Conservation (phyloP, 2,797 vertebrate genomes). For the Microcaecilia unicolor region DNA sequence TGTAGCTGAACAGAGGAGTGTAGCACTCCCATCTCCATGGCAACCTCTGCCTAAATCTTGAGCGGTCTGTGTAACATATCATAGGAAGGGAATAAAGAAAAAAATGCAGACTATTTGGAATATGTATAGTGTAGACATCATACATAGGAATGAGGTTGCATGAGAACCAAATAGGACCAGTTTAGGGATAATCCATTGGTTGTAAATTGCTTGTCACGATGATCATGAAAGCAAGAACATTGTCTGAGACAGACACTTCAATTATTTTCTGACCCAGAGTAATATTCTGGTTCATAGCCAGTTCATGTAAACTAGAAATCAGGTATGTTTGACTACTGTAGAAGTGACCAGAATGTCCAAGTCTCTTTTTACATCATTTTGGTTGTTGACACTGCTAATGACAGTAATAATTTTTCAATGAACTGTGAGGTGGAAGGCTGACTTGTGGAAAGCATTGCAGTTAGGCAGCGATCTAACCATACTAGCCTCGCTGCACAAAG, state of each 20-base stretch:
- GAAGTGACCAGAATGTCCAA: too few species aligned
- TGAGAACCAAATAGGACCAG: not conserved
- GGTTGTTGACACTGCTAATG: too few species aligned
- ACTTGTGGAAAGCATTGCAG: too few species aligned
- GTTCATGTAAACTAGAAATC: too few species aligned
- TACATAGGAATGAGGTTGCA: not conserved
- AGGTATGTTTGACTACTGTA: too few species aligned
- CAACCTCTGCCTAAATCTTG: conserved; percentile 25
- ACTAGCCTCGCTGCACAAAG: too few species aligned
- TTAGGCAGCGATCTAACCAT: too few species aligned
- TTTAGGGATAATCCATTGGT: not conserved
- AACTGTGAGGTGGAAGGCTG: too few species aligned
- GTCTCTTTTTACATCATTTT: too few species aligned
- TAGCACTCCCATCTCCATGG: conserved; percentile 23
- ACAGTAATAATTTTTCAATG: too few species aligned
- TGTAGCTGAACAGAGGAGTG: conserved; percentile 10
- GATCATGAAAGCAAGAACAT: not conserved
- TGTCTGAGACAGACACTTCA: accelerated
- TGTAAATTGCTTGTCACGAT: not conserved
- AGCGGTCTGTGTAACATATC: conserved; percentile 9
- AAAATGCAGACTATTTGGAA: not conserved
- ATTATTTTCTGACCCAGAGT: not conserved
- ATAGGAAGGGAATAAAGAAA: conserved; percentile 8
- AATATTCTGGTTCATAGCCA: too few species aligned
- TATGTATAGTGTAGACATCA: not conserved